Evolutionary conservation across 2,797 vertebrate genomes (phyloP), one percentile per base, ranked within the genome.

Genomic region (Propithecus perrieri): DNA sequence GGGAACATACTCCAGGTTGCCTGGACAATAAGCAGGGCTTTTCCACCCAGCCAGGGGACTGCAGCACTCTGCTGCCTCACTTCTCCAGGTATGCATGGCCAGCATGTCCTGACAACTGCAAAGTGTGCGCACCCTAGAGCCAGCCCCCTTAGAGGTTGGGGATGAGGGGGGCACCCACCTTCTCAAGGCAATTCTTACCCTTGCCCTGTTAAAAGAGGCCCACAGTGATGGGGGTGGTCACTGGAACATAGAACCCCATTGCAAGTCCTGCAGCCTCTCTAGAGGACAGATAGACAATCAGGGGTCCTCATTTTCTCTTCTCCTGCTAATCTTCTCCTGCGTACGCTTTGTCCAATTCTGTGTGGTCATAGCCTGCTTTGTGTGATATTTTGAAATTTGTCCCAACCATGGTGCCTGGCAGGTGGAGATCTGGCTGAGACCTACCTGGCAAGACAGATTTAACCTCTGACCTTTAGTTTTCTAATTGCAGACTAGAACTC

Each of bases 391-490:
- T 46, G 11, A 26, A 92, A 53, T 85, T 13, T 67, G n/a, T 22
- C 53, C 28, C 22, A 35, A 10, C 28, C 24, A 26, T 4, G 30
- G 5, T 7, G 9, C 59, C 78, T 41, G 57, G 65, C 83, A 80
- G 61, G 79, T 76, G 55, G 38, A 33, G 63, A 43, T 41, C 65
- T 59, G 8, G 35, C 55, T 38, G 48, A 80, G 28, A 57, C 33
- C 11, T 59, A 91, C 95, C 74, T 97, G 35, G 46, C 43, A 85
- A 83, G 83, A 38, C 33, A 33, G 41, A 57, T 33, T 71, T 85
- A 83, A 71, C 89, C 86, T 93, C 75, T 96, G 76, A 75, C 83
- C 87, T 96, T 93, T 92, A 69, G 90, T 92, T 93, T 91, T 93
- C 85, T 65, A 78, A 71, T 63, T 3, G 22, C 35, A n/a, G 50